A percentile compares a stretch with the other conserved stretches of the same genome.
Conservation (phyloP, 2,888 invertebrate species). For the Drosophila longiperda region DNA sequence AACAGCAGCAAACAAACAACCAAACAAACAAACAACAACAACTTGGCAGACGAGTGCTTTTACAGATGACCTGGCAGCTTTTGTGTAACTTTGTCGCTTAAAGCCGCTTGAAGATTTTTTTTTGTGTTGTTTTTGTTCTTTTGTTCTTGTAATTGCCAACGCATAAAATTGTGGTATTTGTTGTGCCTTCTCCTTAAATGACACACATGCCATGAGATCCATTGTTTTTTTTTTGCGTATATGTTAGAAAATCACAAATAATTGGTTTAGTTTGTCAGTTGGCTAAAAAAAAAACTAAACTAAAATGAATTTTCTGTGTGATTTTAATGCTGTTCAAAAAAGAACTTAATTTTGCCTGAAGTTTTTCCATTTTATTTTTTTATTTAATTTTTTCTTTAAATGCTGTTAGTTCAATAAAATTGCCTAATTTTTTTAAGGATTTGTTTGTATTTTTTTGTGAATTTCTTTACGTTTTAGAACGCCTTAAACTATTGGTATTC, state of each 20-base stretch:
- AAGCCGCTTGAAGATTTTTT: slow-evolving; percentile 51
- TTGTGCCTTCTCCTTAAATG: not conserved
- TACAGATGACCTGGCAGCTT: slow-evolving; percentile 2
- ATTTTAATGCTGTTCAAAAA: not conserved
- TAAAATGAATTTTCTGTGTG: not conserved
- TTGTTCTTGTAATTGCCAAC: slow-evolving; percentile 7
- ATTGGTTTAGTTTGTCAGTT: not conserved
- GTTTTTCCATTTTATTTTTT: not conserved
- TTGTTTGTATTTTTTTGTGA: too few species aligned
- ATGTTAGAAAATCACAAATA: not conserved
- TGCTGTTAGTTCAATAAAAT: too few species aligned
- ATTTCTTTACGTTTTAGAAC: too few species aligned
- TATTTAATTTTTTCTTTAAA: not conserved
- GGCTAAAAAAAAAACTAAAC: too few species aligned
- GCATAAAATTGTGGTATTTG: slow-evolving; percentile 19
- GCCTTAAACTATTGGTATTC: too few species aligned
- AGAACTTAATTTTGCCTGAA: not conserved
- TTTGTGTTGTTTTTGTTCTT: not conserved
- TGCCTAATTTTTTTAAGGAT: too few species aligned
- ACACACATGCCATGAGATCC: not conserved
- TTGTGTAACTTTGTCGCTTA: slow-evolving; percentile 46
- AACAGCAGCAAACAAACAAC: slow-evolving; percentile 29
- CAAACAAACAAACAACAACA: slow-evolving; percentile 14
- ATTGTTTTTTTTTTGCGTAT: not conserved
- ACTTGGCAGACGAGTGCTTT: slow-evolving; percentile 9